Evolutionary conservation across 1,140 invertebrate species (phyloP).

Genomic region (Lerema accius): DNA sequence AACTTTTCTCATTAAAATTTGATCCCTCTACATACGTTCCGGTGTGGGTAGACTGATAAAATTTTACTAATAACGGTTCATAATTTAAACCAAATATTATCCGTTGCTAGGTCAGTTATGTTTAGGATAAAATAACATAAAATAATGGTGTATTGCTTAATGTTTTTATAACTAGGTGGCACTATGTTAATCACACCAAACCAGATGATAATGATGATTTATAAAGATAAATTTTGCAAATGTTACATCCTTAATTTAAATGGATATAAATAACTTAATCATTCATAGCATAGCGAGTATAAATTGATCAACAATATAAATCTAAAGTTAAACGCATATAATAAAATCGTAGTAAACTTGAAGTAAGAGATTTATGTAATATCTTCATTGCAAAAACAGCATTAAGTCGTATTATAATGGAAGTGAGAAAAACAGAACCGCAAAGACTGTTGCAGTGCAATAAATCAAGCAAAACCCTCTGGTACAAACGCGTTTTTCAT

Average conservation of each 20-base stretch:
- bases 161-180: too few species aligned
- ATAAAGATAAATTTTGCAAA: too few species aligned
- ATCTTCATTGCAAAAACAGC: background rate
- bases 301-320: too few species aligned
- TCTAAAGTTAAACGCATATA: too few species aligned
- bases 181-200: too few species aligned
- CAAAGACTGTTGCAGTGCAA: background rate
- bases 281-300: too few species aligned
- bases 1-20: background rate
- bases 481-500: conserved; percentile 25
- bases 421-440: conserved; percentile 9
- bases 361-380: too few species aligned
- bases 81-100: background rate
- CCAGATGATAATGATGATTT: too few species aligned
- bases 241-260: too few species aligned
- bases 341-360: too few species aligned
- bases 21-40: background rate
- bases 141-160: too few species aligned
- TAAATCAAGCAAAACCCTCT: conserved; percentile 23
- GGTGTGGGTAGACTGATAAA: background rate
- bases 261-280: too few species aligned
- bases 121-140: background rate
- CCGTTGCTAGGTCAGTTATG: background rate
- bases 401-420: background rate
- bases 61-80: background rate